Evolutionary conservation across 2,888 invertebrate species (phyloP).

Genomic region (Nesidiocoris tenuis): DNA sequence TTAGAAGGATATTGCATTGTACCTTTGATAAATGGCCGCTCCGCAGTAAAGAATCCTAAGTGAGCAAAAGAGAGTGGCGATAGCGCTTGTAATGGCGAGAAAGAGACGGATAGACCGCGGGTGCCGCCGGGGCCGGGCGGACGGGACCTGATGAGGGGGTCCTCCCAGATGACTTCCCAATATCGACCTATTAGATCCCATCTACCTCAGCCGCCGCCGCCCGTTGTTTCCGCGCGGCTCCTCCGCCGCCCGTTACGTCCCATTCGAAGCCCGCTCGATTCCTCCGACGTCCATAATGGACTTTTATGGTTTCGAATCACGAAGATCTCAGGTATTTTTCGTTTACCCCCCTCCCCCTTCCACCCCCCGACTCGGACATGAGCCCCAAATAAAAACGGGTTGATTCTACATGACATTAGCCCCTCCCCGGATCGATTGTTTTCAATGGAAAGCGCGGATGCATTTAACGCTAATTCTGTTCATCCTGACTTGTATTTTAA

Average conservation of each 20-base stretch:
- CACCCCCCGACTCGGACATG: no score
- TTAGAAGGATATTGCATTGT: conserved; percentile 42
- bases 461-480: no score
- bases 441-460: no score
- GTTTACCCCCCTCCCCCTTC: no score
- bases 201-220: background rate
- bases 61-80: background rate
- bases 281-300: background rate
- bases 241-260: background rate
- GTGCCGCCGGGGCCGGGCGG: background rate
- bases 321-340: no score
- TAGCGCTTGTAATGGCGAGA: background rate
- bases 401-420: no score
- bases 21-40: conserved; percentile 43
- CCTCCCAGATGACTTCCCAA: conserved; percentile 41
- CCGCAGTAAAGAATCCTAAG: conserved; percentile 42
- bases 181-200: conserved; percentile 36
- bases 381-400: no score
- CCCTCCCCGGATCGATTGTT: no score
- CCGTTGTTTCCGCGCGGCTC: background rate
- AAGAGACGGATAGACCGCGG: background rate
- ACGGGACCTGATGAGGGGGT: background rate
- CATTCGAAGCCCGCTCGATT: background rate
- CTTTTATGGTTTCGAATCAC: background rate
- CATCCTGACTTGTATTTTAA: no score